Conservation (phyloP, 2,888 invertebrate genomes). For the Netelia fuscicornis region DNA sequence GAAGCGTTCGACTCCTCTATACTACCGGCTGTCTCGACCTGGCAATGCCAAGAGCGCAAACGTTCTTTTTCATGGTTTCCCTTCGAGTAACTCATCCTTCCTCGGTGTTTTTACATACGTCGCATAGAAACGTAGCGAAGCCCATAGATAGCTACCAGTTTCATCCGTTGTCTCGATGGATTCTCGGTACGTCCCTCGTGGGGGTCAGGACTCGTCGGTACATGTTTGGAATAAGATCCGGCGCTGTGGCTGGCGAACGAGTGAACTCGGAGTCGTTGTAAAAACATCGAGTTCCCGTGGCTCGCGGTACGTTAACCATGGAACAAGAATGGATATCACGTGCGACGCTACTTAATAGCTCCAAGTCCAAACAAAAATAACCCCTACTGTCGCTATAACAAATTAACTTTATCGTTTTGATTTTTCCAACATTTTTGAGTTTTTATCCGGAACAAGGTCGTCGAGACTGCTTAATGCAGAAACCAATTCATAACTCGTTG, state of each 20-base stretch:
- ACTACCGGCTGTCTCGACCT: too few relatives aligned
- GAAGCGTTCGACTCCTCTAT: too few relatives aligned
- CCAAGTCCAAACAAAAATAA: neutral
- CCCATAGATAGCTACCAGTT: slow-evolving; percentile 77
- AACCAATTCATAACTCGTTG: neutral
- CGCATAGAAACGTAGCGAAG: slow-evolving; percentile 44
- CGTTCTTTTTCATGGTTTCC: too few relatives aligned
- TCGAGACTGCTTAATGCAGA: neutral
- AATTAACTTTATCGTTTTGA: neutral
- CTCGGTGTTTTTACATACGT: too few relatives aligned
- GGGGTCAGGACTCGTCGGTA: slow-evolving; percentile 78
- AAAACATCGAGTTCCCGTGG: slow-evolving; percentile 55
- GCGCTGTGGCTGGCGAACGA: slow-evolving; percentile 62
- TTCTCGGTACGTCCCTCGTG: slow-evolving; percentile 77
- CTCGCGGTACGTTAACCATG: slow-evolving; percentile 40
- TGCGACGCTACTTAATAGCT: neutral
- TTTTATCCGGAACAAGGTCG: neutral
- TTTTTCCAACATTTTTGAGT: neutral
- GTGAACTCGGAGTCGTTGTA: slow-evolving; percentile 69
- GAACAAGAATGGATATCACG: slow-evolving; percentile 55
- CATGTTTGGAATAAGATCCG: slow-evolving; percentile 76
- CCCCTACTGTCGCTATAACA: neutral
- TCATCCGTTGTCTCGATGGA: slow-evolving; percentile 74
- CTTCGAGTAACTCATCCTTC: too few relatives aligned
- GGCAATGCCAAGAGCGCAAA: too few relatives aligned